Percentiles rank a stretch among this genome's conserved stretches.
phyloP scores from a whole-genome alignment of 2,113 vertebrate species.

The Takifugu flavidus region DNA sequence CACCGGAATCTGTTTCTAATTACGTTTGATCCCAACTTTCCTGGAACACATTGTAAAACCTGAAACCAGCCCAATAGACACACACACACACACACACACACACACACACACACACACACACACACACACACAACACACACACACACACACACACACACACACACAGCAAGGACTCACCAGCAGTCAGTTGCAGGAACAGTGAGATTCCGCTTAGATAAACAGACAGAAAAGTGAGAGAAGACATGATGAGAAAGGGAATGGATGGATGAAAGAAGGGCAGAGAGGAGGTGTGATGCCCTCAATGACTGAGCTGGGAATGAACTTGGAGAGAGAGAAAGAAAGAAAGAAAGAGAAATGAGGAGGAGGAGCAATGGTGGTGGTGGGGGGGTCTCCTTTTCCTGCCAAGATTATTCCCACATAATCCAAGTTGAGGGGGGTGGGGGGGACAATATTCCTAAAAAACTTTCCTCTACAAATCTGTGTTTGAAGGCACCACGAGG shows the following conservation, averaged over 20 bases:
- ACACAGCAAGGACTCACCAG: constrained; percentile 46
- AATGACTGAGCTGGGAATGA: constrained; percentile 42
- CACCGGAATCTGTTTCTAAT: too few species aligned
- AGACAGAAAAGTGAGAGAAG: constrained; percentile 22
- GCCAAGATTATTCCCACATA: constrained; percentile 39
- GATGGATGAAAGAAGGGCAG: constrained; percentile 8
- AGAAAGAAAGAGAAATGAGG: neutral
- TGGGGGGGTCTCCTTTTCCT: constrained; percentile 19
- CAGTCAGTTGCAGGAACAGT: constrained; percentile 32
- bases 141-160: constrained; percentile 4
- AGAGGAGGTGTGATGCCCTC: constrained; percentile 33
- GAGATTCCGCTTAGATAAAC: constrained; percentile 26
- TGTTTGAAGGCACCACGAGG: neutral
- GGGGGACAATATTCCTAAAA: neutral
- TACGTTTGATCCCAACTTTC: too few species aligned
- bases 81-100: too few species aligned
- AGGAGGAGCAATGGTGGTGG: neutral
- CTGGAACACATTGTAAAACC: neutral
- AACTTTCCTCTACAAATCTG: too few species aligned
- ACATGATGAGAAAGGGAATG: constrained; percentile 37
- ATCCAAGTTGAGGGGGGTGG: constrained; percentile 15
- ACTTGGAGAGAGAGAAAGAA: neutral
- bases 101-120: too few species aligned
- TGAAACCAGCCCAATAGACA: neutral
- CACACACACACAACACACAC: neutral